These are phyloP conservation scores for Griposia aprilina DNA, from an alignment of 2,888 invertebrate genomes.

Conservation along the genomic window DNA sequence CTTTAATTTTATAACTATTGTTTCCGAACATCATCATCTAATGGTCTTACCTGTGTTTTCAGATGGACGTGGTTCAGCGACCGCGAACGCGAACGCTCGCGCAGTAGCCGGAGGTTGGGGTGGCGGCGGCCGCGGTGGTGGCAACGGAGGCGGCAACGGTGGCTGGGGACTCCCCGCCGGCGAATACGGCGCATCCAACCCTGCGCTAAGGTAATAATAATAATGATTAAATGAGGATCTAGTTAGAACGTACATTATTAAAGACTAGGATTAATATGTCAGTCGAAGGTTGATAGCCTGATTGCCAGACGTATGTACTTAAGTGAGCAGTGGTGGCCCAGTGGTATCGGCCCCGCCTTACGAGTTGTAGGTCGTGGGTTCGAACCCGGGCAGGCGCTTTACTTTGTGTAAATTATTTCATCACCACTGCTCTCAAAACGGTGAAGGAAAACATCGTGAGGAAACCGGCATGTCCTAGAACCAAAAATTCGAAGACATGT, in stretches of 20 bases:
- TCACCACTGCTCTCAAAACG: no score
- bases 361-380: no score
- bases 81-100: constrained; percentile 70
- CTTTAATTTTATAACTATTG: not conserved
- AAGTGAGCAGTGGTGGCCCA: no score
- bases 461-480: no score
- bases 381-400: no score
- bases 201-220: constrained; percentile 67
- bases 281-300: not conserved
- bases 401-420: no score
- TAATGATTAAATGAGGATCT: not conserved
- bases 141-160: constrained; percentile 62
- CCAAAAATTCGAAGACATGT: no score
- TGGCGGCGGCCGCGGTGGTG: constrained; percentile 12
- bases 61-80: constrained; percentile 70
- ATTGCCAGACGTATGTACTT: not conserved
- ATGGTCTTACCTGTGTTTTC: constrained; percentile 61
- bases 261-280: not conserved
- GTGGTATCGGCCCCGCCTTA: no score
- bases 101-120: constrained; percentile 53
- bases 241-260: not conserved
- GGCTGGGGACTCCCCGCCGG: constrained; percentile 71
- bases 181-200: constrained; percentile 75
- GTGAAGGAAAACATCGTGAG: no score
- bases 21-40: not conserved